Base-by-base conservation (phyloP, 2,888 invertebrate genomes). In the Nycteola revayana region DNA sequence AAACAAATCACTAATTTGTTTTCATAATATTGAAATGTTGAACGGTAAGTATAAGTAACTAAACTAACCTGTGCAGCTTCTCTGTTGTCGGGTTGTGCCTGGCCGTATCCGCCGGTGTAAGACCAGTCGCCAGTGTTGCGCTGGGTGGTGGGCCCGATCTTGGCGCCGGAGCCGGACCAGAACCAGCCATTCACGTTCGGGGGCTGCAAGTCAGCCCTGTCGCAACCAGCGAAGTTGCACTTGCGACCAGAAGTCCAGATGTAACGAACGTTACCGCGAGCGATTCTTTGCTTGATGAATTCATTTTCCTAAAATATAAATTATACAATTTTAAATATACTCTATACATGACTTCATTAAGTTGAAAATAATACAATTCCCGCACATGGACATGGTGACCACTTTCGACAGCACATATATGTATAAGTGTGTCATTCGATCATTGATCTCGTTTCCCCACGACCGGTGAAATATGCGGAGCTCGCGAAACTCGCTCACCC, bases 211-310 rank as follows among this genome's bases (percentile, higher is more conserved):
- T 95, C 95, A 28, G 93, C 82, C 34, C 95, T 90, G 81, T 95
- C 94, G 77, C 95, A 97, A 23, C 96, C 96, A 42, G 95, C 95
- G 73, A 97, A 97, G 84, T 97, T 96, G 70, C 96, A 97, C 77
- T 96, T 96, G 48, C 96, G 93, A 1, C 96, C 96, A 6, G 96
- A 96, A 1, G 96, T 96, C 96, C 96, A 97, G 68, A 97, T 96
- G 82, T 93, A 97, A 1, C 93, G 90, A 24, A 93, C 90, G 67
- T 92, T 93, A 62, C 95, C 95, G 61, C 95, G 91, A 2, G 94
- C 92, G 51, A 96, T 92, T 69, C 96, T 93, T 75, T 96, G 96
- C 80, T 96, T 96, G 58, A 96, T 90, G 74, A 96, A 96, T 74
- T 96, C 96, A 76, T 96, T 96, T 84, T 97, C 95, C 80, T 90